phyloP scores from a whole-genome alignment of 2,888 invertebrate genomes.

The Crossocerus cetratus region DNA sequence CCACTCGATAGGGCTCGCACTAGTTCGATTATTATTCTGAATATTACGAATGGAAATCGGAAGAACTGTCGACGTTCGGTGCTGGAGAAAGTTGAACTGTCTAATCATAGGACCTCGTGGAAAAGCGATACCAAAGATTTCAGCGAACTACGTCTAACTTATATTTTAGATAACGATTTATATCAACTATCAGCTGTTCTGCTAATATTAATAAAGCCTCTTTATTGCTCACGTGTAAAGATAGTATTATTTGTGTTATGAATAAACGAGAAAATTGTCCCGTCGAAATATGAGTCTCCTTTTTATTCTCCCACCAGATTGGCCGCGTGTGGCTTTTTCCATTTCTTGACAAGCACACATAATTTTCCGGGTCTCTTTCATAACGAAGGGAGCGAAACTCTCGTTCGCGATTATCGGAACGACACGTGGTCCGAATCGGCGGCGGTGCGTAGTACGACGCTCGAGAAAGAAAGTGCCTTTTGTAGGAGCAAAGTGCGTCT shows the following conservation, averaged over 20 bases:
- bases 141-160: conserved; percentile 7
- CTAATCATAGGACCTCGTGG: conserved; percentile 5
- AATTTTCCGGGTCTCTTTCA: neutral
- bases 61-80: neutral
- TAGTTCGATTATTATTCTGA: neutral
- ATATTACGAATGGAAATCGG: neutral
- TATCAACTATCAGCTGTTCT: neutral
- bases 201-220: neutral
- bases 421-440: conserved; percentile 35
- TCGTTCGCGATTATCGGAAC: conserved; percentile 19
- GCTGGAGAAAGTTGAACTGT: neutral
- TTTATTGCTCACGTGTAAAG: conserved; percentile 1
- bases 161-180: conserved; percentile 20
- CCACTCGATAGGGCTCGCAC: neutral
- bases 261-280: neutral
- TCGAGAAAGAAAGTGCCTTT: conserved; percentile 69
- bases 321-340: neutral
- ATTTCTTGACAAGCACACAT: neutral
- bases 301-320: neutral
- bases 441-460: conserved; percentile 37
- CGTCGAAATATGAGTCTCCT: neutral
- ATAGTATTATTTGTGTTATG: conserved; percentile 1
- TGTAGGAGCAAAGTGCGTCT: conserved; percentile 74
- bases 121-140: conserved; percentile 28
- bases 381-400: neutral